These are phyloP conservation scores for Canis aureus DNA, from an alignment of 2,113 vertebrate genomes.

Conservation along the genomic window DNA sequence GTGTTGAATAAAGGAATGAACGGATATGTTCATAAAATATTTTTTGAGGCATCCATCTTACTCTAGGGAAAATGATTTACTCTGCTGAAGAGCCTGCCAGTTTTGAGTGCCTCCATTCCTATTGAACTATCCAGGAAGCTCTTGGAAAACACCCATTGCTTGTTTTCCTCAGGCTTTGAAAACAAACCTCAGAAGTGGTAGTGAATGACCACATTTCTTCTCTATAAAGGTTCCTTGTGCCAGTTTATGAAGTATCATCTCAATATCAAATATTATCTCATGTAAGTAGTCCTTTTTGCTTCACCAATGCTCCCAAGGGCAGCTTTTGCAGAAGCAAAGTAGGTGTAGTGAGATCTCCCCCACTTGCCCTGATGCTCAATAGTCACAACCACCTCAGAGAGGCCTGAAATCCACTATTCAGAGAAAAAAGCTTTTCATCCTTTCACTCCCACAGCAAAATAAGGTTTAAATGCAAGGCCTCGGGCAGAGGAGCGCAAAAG, in stretches of 20 bases:
- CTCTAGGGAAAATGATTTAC: not conserved
- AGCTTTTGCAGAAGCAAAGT: not conserved
- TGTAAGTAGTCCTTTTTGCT: not conserved
- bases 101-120: not conserved
- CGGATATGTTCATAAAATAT: not conserved
- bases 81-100: not conserved
- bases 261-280: not conserved
- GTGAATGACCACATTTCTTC: not conserved
- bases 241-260: not conserved
- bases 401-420: not conserved
- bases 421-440: not conserved
- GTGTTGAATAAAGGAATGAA: not conserved
- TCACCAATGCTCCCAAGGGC: not conserved
- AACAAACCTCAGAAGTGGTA: not conserved
- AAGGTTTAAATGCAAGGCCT: not conserved
- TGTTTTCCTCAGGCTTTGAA: not conserved
- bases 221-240: not conserved
- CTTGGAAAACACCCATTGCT: not conserved
- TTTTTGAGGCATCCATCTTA: not conserved
- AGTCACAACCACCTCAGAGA: not conserved
- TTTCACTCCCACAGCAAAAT: not conserved
- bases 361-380: not conserved
- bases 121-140: not conserved
- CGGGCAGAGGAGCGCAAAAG: not conserved
- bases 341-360: not conserved